Evolutionary conservation across 2,888 invertebrate species (phyloP), one percentile per base, ranked within the genome.

Genomic region (Ennomos fuscantarius): DNA sequence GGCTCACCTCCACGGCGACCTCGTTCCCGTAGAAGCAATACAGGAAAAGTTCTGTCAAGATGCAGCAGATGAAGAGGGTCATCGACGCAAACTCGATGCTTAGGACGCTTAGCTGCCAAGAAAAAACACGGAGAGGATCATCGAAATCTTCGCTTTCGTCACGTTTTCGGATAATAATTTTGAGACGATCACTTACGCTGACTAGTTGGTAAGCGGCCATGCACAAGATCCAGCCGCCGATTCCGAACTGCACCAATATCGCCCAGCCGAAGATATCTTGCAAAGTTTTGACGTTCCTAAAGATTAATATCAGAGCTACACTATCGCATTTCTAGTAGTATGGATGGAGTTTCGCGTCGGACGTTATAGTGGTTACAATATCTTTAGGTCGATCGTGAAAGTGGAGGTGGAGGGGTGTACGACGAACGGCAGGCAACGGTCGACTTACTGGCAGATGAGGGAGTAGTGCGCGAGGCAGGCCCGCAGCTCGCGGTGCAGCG

Each of bases 1-100:
- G 2, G 15, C 40, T 52, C 60, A 93, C 94, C 88, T 93, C 89
- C 2, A 89, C 77, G 0, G 91, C 87, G 5, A 94, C 86, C 72
- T 93, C 93, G 69, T 94, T 94, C 8, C 94, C 94, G 67, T 87
- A 93, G 81, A 91, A 93, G 73, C 94, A 94, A 73, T 93, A 93
- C 1, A 94, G 77, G 63, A 92, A 92, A 66, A 94, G 79, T 76
- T 94, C 93, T 8, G 91, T 82, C 12, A 94, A 77, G 73, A 94
- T 93, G 70, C 93, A 94, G 44, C 75, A 72, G 56, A 93, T 89
- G 76, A 93, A 94, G 10, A 93, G 78, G 1, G 84, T 74, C 87
- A 93, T 92, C 9, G 93, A 93, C 1, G 89, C 82, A 57, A 93
- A 92, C 74, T 93, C 90, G 41, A 91, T 69, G 69, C 86, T 90